Percentiles rank a stretch among this genome's conserved stretches.
Conservation (phyloP, 2,113 vertebrate genomes). For the Scalopus aquaticus region DNA sequence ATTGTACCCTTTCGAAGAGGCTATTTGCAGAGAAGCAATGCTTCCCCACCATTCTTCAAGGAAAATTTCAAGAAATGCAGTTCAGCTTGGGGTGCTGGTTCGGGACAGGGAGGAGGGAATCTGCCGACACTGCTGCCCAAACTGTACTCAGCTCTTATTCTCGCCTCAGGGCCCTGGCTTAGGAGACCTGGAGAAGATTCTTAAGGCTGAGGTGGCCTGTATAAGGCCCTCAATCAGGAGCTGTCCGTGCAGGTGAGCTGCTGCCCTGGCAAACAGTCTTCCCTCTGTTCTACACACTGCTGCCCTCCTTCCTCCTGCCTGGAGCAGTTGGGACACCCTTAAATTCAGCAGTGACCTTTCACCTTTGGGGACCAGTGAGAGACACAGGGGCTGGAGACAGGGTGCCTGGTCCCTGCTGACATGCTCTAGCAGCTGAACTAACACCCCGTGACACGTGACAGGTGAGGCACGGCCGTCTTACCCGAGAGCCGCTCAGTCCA, state of each 20-base stretch:
- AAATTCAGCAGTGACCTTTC: neutral
- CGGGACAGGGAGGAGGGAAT: neutral
- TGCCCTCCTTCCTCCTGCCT: neutral
- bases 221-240: neutral
- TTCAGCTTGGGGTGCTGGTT: neutral
- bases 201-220: too few relatives aligned
- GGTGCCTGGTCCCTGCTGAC: neutral
- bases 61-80: slow-evolving; percentile 41
- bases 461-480: neutral
- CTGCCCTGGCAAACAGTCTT: too few relatives aligned
- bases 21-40: slow-evolving; percentile 62
- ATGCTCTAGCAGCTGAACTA: neutral
- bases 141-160: neutral
- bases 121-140: neutral
- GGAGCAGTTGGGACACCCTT: neutral
- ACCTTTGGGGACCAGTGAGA: neutral
- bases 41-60: slow-evolving; percentile 25
- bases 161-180: neutral
- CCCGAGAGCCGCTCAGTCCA: neutral
- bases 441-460: neutral
- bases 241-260: neutral
- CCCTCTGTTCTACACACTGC: too few relatives aligned
- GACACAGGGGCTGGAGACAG: neutral
- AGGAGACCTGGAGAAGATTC: neutral
- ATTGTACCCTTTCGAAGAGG: slow-evolving; percentile 48